Evolutionary conservation across 35 echinoderm and acorn worm genomes (phyloP).

Genomic region (Stichopus chloronotus): DNA sequence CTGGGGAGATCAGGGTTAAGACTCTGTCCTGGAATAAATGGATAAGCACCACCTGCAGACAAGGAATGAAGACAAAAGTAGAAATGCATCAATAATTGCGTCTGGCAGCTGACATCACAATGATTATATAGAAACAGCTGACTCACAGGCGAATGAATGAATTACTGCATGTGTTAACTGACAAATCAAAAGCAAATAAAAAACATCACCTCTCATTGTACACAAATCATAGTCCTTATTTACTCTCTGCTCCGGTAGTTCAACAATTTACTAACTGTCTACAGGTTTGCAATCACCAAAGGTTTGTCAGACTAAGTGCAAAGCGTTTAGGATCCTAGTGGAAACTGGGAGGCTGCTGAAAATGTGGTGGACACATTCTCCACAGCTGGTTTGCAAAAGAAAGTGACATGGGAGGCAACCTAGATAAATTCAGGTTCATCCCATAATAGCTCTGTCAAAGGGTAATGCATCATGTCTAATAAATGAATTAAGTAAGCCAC

Average conservation of each 20-base stretch:
- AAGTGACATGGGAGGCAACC: too few species aligned
- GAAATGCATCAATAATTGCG: neutral
- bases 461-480: too few species aligned
- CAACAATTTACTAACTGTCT: neutral
- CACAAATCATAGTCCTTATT: neutral
- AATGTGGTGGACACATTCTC: too few species aligned
- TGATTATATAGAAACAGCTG: neutral
- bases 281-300: neutral
- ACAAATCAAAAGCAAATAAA: neutral
- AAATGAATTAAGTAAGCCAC: too few species aligned
- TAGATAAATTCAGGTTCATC: too few species aligned
- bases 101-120: neutral
- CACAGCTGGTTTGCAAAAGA: too few species aligned
- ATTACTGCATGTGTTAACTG: neutral
- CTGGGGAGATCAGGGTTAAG: constrained; percentile 79
- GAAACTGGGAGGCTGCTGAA: too few species aligned
- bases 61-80: neutral
- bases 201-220: neutral
- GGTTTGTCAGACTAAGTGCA: neutral
- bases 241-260: neutral
- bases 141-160: neutral
- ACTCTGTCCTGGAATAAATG: constrained; percentile 86
- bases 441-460: too few species aligned
- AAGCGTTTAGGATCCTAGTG: too few species aligned
- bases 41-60: constrained; percentile 68